Evolutionary conservation across 2,797 vertebrate genomes (phyloP), one percentile per base, ranked within the genome.

Genomic region (Hephaestus fuliginosus): DNA sequence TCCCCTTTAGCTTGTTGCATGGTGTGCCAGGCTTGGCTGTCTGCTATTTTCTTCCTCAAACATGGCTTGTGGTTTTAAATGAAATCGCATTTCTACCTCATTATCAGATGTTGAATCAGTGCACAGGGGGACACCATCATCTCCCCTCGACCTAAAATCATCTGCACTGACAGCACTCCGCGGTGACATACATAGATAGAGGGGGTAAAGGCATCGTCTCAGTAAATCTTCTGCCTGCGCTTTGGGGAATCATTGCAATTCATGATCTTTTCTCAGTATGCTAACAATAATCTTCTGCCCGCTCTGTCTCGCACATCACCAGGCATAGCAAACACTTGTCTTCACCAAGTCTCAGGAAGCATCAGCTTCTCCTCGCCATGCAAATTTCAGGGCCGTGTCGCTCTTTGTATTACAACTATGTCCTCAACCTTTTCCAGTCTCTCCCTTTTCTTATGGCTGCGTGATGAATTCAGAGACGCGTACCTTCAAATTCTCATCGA

Each of bases 191-290:
- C 84, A 84, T 61, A 90, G 88, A 92, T 79, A 73, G 85, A 87
- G 83, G 71, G 83, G 86, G 88, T 82, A 78, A 90, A 86, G 83
- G 76, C 85, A 64, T 30, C 75, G 80, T 82, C 84, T 78, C 86
- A 75, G 86, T 82, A 93, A 92, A 90, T 90, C 86, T 86, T 78
- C 81, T 72, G 75, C 78, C 82, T 18, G 86, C 56, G 84, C 92
- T 90, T 93, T 87, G 88, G 91, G 87, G 88, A 93, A 93, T 94
- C 92, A 93, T 93, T 94, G 93, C 92, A 90, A 93, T 95, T 92
- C 94, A 91, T 91, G 90, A 91, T 93, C 91, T 92, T 94, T 93
- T 91, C 91, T 92, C 90, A 81, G 88, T 93, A 88, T 93, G 93
- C 93, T 92, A 93, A 94, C 92, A 92, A 91, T 93, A 93, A 94